A percentile compares a stretch with the other conserved stretches of the same genome.
These are phyloP conservation scores for Catostomus latipinnis DNA, from an alignment of 2,797 vertebrate species.

Conservation along the genomic window DNA sequence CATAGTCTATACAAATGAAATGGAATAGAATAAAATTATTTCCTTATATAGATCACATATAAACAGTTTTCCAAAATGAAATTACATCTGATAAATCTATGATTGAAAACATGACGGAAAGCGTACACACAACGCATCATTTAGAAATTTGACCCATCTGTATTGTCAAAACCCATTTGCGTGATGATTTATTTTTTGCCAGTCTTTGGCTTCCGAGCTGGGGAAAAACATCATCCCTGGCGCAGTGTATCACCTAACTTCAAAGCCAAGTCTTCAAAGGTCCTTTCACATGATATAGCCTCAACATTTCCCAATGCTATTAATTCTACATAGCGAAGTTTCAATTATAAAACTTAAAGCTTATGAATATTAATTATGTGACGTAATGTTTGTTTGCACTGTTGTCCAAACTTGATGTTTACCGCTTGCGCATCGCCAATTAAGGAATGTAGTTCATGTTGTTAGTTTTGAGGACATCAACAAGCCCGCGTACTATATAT, in stretches of 20 bases:
- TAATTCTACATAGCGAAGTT: not conserved
- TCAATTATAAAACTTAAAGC: not conserved
- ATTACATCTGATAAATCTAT: not conserved
- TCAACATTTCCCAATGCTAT: not conserved
- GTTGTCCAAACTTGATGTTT: not conserved
- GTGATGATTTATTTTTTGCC: constrained; percentile 3
- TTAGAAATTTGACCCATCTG: not conserved
- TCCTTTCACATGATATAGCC: constrained; percentile 7
- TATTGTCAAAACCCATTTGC: not conserved
- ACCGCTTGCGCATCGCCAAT: too few species aligned
- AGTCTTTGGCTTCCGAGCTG: constrained; percentile 56
- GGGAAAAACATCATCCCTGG: constrained; percentile 56
- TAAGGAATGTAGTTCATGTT: too few species aligned
- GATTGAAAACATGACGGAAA: not conserved
- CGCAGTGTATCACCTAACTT: constrained; percentile 51
- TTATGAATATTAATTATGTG: not conserved
- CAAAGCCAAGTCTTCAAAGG: constrained; percentile 65
- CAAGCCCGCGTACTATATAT: too few species aligned
- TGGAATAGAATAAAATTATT: not conserved
- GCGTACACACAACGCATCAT: not conserved
- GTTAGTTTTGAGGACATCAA: too few species aligned
- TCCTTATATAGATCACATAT: not conserved
- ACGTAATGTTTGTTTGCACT: not conserved
- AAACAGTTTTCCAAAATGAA: not conserved
- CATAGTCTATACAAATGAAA: not conserved